A percentile compares a stretch with the other conserved stretches of the same genome.
Conservation (phyloP, 2,888 invertebrate species). For the Chaitophorus viminalis region DNA sequence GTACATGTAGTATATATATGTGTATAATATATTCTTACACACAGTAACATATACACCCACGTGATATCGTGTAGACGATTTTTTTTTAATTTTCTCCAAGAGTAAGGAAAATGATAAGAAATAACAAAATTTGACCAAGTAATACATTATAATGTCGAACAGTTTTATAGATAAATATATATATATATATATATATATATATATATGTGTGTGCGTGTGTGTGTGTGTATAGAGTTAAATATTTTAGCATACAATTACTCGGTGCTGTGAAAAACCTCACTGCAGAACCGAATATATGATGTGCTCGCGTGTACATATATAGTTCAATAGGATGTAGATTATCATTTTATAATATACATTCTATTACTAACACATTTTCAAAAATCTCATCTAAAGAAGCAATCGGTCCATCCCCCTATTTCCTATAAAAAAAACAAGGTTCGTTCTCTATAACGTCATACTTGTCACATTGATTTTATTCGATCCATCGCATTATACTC, state of each 20-base stretch:
- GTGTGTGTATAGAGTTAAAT: too few relatives aligned
- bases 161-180: too few relatives aligned
- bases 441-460: not conserved
- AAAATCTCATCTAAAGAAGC: not conserved
- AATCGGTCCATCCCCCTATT: not conserved
- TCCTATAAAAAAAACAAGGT: not conserved
- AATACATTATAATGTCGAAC: slow-evolving; percentile 55
- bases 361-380: slow-evolving; percentile 30
- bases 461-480: slow-evolving; percentile 29
- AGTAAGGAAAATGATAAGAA: not conserved
- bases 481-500: too few relatives aligned
- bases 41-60: not conserved
- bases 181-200: too few relatives aligned
- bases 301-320: not conserved
- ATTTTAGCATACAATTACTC: slow-evolving; percentile 34
- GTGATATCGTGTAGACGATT: not conserved
- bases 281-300: not conserved
- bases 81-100: slow-evolving; percentile 30
- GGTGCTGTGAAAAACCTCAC: not conserved
- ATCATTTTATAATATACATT: slow-evolving; percentile 20
- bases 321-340: not conserved
- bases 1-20: too few relatives aligned
- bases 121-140: slow-evolving; percentile 36
- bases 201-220: too few relatives aligned
- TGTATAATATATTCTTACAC: too few relatives aligned